These are phyloP conservation scores for Mercenaria mercenaria DNA, from an alignment of 1,140 invertebrate genomes.

Conservation along the genomic window DNA sequence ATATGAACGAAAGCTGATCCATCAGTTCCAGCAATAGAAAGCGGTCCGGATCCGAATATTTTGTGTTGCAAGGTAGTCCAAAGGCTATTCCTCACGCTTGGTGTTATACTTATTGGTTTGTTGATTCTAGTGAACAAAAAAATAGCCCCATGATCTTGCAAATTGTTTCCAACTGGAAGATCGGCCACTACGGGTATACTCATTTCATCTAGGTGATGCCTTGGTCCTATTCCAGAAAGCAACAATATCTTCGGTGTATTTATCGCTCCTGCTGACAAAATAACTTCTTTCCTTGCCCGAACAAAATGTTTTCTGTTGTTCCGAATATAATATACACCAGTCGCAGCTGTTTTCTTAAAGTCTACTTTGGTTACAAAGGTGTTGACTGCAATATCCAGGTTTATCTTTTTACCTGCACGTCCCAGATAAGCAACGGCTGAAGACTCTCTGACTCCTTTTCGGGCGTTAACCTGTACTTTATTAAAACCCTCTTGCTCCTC, in stretches of 20 bases:
- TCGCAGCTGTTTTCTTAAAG: slow-evolving; percentile 65
- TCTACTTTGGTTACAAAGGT: slow-evolving; percentile 42
- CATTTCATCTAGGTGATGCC: slow-evolving; percentile 63
- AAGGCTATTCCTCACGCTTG: not conserved
- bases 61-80: not conserved
- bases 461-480: not conserved
- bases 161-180: not conserved
- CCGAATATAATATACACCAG: slow-evolving; percentile 80
- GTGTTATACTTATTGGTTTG: not conserved
- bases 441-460: not conserved
- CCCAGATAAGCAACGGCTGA: too few species aligned
- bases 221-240: slow-evolving; percentile 95
- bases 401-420: too few species aligned
- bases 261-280: slow-evolving; percentile 92
- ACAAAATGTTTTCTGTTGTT: slow-evolving; percentile 87
- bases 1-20: slow-evolving; percentile 1
- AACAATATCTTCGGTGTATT: slow-evolving; percentile 96
- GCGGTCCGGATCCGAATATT: not conserved
- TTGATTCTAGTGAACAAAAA: not conserved
- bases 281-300: slow-evolving; percentile 90
- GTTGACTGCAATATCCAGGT: too few species aligned
- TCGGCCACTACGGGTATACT: not conserved
- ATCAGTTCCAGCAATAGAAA: not conserved
- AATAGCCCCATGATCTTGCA: not conserved
- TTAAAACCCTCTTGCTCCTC: slow-evolving; percentile 24